Base-by-base conservation (phyloP, 2,888 invertebrate genomes). In the Catocala nupta region DNA sequence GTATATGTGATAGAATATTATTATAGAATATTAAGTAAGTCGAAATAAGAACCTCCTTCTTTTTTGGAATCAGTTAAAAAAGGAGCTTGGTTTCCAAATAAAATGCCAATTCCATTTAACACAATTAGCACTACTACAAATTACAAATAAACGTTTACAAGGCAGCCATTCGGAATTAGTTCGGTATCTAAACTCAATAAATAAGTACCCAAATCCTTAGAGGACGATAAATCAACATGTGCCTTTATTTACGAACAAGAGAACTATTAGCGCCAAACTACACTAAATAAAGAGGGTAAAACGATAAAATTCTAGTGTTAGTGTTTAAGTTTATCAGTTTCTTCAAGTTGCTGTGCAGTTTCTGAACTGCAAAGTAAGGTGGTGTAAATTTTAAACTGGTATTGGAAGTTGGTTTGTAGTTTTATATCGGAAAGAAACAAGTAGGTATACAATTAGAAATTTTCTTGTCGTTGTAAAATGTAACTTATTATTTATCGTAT, bases 221-320 rank as follows among this genome's bases (percentile, higher is more conserved):
- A 13, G 10, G 34, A 7, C 16, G 47, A 59, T 64, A 59, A 64
- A 64, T 64, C 63, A 64, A 55, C 39, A 42, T 55, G 49, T 45
- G 5, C 39, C 39, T 33, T 55, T 51, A 55, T 64, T 55, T 59
- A 59, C 55, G 42, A 36, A 54, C 53, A 49, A 42, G 34, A 55
- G 34, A 55, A 59, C 55, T 59, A 64, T 64, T 59, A 64, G 52
- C 42, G 55, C 48, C 52, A 13, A 51, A 52, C 25, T 45, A 55
- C 36, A 44, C 61, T 52, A 53, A 62, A 62, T 52, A 62, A 63
- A 58, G 51, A 13, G 10, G n/a, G 54, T 33, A 42, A 16, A 75
- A 68, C 75, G 65, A 77, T 76, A 75, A 77, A 76, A 76, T 72
- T 75, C 62, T 66, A 77, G 65, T 72, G 78, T 77, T 72, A 77